Conservation (phyloP, 2,888 invertebrate genomes). For the Cheilosia impressa region DNA sequence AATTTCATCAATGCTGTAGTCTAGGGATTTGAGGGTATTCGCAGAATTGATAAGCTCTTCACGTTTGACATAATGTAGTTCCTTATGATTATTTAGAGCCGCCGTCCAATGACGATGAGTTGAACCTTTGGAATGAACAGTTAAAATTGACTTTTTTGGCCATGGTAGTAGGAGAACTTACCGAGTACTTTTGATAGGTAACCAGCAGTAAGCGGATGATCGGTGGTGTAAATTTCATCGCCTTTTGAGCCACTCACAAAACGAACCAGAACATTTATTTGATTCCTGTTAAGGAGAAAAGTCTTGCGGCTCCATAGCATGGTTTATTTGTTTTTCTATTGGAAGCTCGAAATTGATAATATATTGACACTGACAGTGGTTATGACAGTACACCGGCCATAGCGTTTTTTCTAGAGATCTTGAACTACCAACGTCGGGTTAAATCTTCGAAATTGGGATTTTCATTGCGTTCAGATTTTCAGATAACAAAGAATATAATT, state of each 20-base stretch:
- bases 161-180: not conserved
- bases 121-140: slow-evolving; percentile 76
- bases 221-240: slow-evolving; percentile 43
- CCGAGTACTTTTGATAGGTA: slow-evolving; percentile 14
- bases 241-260: slow-evolving; percentile 29
- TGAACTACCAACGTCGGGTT: too few species aligned
- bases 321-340: slow-evolving; percentile 27
- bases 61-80: slow-evolving; percentile 79
- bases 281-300: slow-evolving; percentile 29
- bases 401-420: not conserved
- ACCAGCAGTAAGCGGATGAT: slow-evolving; percentile 42
- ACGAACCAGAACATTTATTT: slow-evolving; percentile 41
- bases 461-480: too few species aligned
- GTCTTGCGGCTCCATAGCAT: slow-evolving; percentile 35
- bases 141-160: not conserved
- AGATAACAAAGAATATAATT: too few species aligned
- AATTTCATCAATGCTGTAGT: slow-evolving; percentile 85
- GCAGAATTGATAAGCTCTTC: slow-evolving; percentile 79
- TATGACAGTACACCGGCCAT: not conserved
- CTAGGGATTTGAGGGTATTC: slow-evolving; percentile 78
- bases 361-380: not conserved
- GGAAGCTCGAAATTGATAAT: too few species aligned
- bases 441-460: too few species aligned
- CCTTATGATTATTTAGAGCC: slow-evolving; percentile 79
- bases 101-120: slow-evolving; percentile 78